These are phyloP conservation scores for Prolemur simus DNA, from an alignment of 2,113 vertebrate genomes.

Conservation along the genomic window DNA sequence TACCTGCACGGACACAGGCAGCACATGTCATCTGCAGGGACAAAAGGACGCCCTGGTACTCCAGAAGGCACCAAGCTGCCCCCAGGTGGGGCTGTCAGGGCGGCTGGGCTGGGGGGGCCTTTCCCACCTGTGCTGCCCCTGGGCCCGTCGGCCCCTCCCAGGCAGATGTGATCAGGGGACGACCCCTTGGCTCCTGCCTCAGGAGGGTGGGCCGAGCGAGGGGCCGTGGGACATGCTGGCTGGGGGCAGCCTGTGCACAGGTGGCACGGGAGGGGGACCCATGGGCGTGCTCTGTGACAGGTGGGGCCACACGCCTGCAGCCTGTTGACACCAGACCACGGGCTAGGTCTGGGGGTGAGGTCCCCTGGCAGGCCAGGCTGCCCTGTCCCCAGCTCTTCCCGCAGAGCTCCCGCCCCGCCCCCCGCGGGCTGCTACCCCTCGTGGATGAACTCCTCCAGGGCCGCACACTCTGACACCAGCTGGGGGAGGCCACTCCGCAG, in stretches of 20 bases:
- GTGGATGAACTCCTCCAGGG: constrained; percentile 96
- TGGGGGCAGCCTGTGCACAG: fast-evolving
- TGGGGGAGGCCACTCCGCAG: constrained; percentile 91
- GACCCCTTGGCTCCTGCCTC: not conserved
- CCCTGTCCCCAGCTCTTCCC: not conserved
- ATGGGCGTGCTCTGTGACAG: not conserved
- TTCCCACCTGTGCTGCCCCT: not conserved
- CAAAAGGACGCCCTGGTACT: not conserved
- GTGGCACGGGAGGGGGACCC: not conserved
- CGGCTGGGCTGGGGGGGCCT: not conserved
- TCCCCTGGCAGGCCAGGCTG: not conserved
- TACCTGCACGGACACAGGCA: constrained; percentile 82
- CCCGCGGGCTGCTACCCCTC: constrained; percentile 88
- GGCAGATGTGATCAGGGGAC: not conserved
- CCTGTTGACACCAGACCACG: not conserved
- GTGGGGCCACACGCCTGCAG: not conserved
- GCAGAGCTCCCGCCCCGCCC: not conserved
- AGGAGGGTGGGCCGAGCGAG: not conserved
- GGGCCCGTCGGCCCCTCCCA: not conserved
- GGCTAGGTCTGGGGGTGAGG: not conserved
- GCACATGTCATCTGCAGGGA: not conserved
- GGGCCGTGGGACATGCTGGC: not conserved
- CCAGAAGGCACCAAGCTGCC: not conserved
- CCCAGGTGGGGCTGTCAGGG: not conserved
- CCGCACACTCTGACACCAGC: constrained; percentile 93